phyloP scores from a whole-genome alignment of 2,113 vertebrate species.

The Triplophysa siluroides region DNA sequence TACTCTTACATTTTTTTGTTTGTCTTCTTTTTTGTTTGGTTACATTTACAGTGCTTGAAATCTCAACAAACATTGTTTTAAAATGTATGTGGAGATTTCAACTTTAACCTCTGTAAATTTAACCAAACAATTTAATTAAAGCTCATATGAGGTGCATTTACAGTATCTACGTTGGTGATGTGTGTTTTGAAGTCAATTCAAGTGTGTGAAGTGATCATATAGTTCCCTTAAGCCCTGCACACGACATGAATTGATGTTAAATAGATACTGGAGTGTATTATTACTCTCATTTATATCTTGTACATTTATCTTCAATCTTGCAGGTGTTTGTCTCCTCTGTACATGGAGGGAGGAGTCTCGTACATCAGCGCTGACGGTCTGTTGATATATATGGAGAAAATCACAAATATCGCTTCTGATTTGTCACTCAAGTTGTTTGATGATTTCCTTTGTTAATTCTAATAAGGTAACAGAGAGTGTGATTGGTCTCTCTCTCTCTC shows the following conservation, averaged over 20 bases:
- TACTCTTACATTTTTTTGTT: too few relatives aligned
- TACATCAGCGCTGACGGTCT: constrained; percentile 36
- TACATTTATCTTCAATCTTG: neutral
- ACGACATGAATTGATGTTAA: neutral
- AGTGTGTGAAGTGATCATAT: neutral
- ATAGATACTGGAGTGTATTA: neutral
- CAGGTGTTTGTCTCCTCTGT: neutral
- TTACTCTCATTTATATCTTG: neutral
- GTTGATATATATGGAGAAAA: constrained; percentile 46
- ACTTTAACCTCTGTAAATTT: too few relatives aligned
- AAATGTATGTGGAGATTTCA: too few relatives aligned
- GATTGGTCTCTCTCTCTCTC: constrained; percentile 33
- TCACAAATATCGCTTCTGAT: constrained; percentile 26
- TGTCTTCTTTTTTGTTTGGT: too few relatives aligned
- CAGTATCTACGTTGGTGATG: too few relatives aligned
- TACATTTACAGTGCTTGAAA: too few relatives aligned
- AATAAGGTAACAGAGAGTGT: constrained; percentile 44
- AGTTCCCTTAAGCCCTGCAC: neutral
- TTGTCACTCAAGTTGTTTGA: constrained; percentile 36
- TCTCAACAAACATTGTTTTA: too few relatives aligned
- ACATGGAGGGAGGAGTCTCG: constrained; percentile 25
- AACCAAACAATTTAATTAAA: too few relatives aligned
- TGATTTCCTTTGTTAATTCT: constrained; percentile 36
- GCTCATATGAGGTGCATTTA: too few relatives aligned
- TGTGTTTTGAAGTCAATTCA: neutral